These are phyloP conservation scores for Zoanthus solanderi DNA, from an alignment of 92 coral and sea anemone species.

Conservation along the genomic window DNA sequence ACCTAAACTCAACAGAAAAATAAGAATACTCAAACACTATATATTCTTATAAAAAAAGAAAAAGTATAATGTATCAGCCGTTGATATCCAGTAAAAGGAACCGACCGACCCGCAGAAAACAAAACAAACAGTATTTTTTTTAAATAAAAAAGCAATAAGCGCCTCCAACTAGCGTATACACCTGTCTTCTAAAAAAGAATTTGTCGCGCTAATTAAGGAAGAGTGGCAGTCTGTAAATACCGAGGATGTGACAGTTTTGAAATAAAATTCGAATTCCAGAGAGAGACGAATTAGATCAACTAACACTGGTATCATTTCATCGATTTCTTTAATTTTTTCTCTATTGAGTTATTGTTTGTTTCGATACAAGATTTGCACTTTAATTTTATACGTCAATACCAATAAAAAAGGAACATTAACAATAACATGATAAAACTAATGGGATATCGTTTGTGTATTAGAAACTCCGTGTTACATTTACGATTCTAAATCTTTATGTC, in stretches of 20 bases:
- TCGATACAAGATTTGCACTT: neutral
- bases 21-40: neutral
- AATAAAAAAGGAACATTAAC: too few species aligned
- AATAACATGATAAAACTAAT: neutral
- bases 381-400: neutral
- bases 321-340: neutral
- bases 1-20: neutral
- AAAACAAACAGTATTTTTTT: neutral
- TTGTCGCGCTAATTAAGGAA: neutral
- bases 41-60: neutral
- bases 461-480: neutral
- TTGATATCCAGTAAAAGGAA: neutral
- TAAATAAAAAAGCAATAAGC: neutral
- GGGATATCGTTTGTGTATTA: too few species aligned
- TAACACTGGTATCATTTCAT: neutral
- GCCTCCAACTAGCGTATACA: conserved; percentile 1
- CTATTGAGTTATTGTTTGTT: neutral
- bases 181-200: neutral
- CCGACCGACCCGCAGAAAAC: conserved; percentile 3
- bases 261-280: neutral
- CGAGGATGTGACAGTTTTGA: neutral
- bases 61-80: neutral
- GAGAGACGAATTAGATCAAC: conserved; percentile 1
- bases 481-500: neutral
- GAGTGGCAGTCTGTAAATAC: neutral